Base-by-base conservation (phyloP, 2,888 invertebrate genomes). In the Pomacea canaliculata region DNA sequence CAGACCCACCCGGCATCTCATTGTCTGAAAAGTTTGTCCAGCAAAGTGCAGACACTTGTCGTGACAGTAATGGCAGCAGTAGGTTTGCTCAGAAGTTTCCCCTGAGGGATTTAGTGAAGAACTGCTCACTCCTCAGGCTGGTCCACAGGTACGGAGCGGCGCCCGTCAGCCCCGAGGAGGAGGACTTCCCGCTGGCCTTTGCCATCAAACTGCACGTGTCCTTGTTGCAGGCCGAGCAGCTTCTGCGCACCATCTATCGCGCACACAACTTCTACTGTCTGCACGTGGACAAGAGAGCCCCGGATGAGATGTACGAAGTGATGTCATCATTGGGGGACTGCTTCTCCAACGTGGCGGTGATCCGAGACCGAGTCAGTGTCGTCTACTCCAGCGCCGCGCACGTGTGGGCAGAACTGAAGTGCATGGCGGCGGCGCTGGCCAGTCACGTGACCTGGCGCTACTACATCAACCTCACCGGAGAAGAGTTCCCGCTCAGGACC, bases 401-500 rank as follows among this genome's bases (percentile, higher is more conserved):
- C 19, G 78, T 86, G 1, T 66, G 80, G 23, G 84, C 83, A 0
- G 86, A 86, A 63, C 65, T 85, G n/a, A 76, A 77, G 62, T 83
- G 83, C 51, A 83, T 85, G 82, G 70, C 76, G 12, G 76, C 70
- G 12, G 71, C 81, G n/a, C 48, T 79, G 59, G 73, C 63, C 23
- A 77, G 83, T 10, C 69, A 73, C 9, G 71, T 80, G 12, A 82
- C 81, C 51, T 91, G 90, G 89, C 87, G 86, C 73, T 91, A 91
- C 78, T 87, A 87, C 77, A 87, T 91, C 56, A 91, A 91, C 72
- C 83, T 90, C 10, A 86, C 89, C 0, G 89, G 88, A 5, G 86
- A 88, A 66, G 89, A 90, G 76, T 85, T 90, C 71, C 89, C 90
- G n/a, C 80, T 91, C 48, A 87, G 86, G 73, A 89, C 90, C 8